Percentiles rank a stretch among this genome's conserved stretches.
These are phyloP conservation scores for Sphaeramia orbicularis DNA, from an alignment of 2,797 vertebrate genomes.

Conservation along the genomic window DNA sequence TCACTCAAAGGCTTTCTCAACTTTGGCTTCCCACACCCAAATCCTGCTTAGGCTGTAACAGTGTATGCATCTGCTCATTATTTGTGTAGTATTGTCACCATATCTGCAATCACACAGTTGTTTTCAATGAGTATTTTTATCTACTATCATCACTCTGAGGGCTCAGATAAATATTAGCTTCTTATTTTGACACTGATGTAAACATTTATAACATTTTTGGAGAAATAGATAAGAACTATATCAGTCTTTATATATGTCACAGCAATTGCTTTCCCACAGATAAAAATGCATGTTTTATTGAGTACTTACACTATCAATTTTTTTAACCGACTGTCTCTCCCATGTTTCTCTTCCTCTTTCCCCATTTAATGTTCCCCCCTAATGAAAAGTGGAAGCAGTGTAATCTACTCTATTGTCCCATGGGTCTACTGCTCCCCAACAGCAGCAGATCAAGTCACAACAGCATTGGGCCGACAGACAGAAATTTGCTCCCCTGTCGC, in stretches of 20 bases:
- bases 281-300: conserved; percentile 49
- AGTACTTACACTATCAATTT: conserved; percentile 40
- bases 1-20: conserved; percentile 65
- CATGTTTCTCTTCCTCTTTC: conserved; percentile 17
- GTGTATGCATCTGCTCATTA: conserved; percentile 51
- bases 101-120: conserved; percentile 26
- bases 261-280: conserved; percentile 42
- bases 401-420: conserved; percentile 73
- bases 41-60: conserved; percentile 63
- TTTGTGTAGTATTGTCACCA: conserved; percentile 38
- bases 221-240: conserved; percentile 39
- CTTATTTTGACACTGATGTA: conserved; percentile 4
- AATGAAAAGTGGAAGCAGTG: conserved; percentile 77
- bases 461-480: conserved; percentile 73
- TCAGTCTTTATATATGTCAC: conserved; percentile 44
- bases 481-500: conserved; percentile 80
- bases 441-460: conserved; percentile 77
- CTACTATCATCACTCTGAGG: not conserved
- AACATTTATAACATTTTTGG: conserved; percentile 9
- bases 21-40: conserved; percentile 57
- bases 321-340: conserved; percentile 10
- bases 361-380: conserved; percentile 63
- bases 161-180: conserved; percentile 4
- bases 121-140: conserved; percentile 7
- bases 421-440: conserved; percentile 58